These are phyloP conservation scores for Mormyrops boulengeri DNA, from an alignment of 2,797 vertebrate species.

Conservation along the genomic window DNA sequence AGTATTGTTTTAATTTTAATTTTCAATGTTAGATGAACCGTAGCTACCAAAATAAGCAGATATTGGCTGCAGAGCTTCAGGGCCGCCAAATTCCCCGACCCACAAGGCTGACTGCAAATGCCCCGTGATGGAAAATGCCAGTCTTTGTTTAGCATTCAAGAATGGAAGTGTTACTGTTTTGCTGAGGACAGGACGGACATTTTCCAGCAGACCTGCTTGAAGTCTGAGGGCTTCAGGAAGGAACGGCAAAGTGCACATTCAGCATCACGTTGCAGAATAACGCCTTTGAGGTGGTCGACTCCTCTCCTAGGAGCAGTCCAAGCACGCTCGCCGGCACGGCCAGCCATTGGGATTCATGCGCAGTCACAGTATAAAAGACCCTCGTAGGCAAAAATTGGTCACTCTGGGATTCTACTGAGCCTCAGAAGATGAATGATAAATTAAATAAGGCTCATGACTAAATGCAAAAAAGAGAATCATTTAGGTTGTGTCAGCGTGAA, in stretches of 20 bases:
- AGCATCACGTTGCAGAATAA: background rate
- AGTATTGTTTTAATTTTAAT: background rate
- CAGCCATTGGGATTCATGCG: background rate
- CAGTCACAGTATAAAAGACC: background rate
- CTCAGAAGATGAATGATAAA: conserved; percentile 39
- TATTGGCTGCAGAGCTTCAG: background rate
- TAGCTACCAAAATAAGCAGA: background rate
- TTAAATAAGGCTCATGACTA: conserved; percentile 48
- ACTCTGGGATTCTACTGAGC: conserved; percentile 19
- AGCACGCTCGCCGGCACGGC: background rate
- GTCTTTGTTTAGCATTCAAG: background rate
- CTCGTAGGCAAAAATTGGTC: conserved; percentile 25
- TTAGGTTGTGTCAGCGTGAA: conserved; percentile 35
- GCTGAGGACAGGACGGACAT: background rate
- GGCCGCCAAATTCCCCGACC: background rate
- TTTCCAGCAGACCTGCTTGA: background rate
- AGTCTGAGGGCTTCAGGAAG: background rate
- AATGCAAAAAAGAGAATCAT: conserved; percentile 47
- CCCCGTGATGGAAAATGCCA: background rate
- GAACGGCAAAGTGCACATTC: background rate
- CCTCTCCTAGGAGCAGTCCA: background rate
- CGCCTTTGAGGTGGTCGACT: background rate
- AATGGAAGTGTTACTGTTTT: background rate
- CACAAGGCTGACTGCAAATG: background rate
- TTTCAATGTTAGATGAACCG: background rate